Base-by-base conservation (phyloP, 2,113 vertebrate species). In the Dromiciops gliroides region DNA sequence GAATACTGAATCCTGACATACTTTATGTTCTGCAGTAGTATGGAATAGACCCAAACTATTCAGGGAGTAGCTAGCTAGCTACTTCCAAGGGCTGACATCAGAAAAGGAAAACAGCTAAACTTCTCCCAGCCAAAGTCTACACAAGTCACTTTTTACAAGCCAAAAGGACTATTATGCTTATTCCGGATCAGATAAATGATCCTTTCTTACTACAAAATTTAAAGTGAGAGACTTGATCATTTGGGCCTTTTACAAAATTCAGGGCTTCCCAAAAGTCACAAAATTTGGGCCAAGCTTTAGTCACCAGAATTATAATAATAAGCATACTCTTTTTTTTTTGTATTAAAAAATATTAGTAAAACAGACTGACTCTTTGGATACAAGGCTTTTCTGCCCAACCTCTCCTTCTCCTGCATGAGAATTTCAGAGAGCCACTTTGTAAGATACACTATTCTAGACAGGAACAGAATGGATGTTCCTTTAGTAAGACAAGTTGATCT, bases 261-360 rank as follows among this genome's bases (percentile, higher is more conserved):
- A 90, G 94, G 47, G 88, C 89, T 44, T 48, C 23, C 31, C 0
- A 0, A 22, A 47, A 52, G 19, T 90, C 50, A 75, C 53, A 44
- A 23, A 44, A 10, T 91, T 9, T 47, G 52, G 67, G 23, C 47
- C 44, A 51, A 90, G 56, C 25, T 37, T 10, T 90, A 50, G 37
- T 53, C 90, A 10, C 92, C 26, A 44, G 8, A 23, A 44, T 83
- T 83, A 44, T 83, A 75, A 83, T 22, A 83, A n/a, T 75, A 75
- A 83, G 6, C 16, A 44, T 44, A 44, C 16, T 22, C n/a, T 44
- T 83, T 83, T 75, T 83, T 75, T 75, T 22, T 19, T 75, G 10
- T 44, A 53, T 83, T 83, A 92, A 97, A 95, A 90, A 88, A 91
- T 83, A 89, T 97, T 94, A 96, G 92, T 97, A 97, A 93, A 95